A percentile compares a stretch with the other conserved stretches of the same genome.
These are phyloP conservation scores for Chromis chromis DNA, from an alignment of 2,797 vertebrate species.

Conservation along the genomic window DNA sequence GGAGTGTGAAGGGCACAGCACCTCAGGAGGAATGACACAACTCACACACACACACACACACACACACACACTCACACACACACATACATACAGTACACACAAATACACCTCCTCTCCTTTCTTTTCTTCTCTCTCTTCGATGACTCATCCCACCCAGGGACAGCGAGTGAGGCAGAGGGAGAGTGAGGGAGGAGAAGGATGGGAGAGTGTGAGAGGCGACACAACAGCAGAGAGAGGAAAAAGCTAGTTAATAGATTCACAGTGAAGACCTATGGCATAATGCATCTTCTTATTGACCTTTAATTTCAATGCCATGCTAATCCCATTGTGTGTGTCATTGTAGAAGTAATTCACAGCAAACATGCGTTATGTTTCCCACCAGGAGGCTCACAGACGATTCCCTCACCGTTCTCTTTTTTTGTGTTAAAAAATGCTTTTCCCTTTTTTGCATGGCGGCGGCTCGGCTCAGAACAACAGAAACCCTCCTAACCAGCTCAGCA, in stretches of 20 bases:
- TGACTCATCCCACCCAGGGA: conserved; percentile 84
- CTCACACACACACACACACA: conserved; percentile 42
- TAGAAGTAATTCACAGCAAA: conserved; percentile 51
- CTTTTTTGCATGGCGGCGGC: neutral
- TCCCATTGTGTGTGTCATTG: conserved; percentile 40
- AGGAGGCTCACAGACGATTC: conserved; percentile 18
- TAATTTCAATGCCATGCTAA: conserved; percentile 57
- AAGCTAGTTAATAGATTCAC: conserved; percentile 47
- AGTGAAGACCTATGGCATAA: conserved; percentile 43
- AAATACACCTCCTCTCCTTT: conserved; percentile 66
- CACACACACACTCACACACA: conserved; percentile 27
- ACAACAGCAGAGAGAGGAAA: conserved; percentile 38
- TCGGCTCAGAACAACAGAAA: conserved; percentile 27
- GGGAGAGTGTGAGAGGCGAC: conserved; percentile 54
- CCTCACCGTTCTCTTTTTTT: conserved; percentile 12
- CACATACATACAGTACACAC: conserved; percentile 44
- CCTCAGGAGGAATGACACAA: conserved; percentile 76
- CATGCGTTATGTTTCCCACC: conserved; percentile 11
- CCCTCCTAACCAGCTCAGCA: conserved; percentile 29
- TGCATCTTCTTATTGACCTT: conserved; percentile 64
- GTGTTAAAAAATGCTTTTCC: conserved; percentile 19
- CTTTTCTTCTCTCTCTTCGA: conserved; percentile 72
- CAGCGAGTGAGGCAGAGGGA: conserved; percentile 51
- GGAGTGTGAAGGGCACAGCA: conserved; percentile 80
- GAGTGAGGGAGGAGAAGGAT: conserved; percentile 47